Conservation (phyloP, 2,888 invertebrate species). For the Dastarcus helophoroides region DNA sequence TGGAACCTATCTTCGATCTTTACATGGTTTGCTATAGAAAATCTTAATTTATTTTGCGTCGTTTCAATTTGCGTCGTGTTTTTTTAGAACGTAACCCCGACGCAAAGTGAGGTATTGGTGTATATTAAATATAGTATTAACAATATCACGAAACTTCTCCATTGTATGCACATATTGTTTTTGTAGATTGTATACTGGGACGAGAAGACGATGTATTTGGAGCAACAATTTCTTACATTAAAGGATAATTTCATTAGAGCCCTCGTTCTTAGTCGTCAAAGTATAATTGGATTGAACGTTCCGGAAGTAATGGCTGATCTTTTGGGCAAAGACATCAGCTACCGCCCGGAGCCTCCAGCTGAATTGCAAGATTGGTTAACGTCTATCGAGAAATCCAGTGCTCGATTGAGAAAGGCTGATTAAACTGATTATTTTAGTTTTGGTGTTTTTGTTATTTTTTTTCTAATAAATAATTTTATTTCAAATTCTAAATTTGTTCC, state of each 20-base stretch:
- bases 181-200: constrained; percentile 78
- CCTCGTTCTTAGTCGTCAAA: constrained; percentile 65
- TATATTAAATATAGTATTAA: too few relatives aligned
- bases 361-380: constrained; percentile 67
- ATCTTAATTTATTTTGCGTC: too few relatives aligned
- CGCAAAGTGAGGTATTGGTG: too few relatives aligned
- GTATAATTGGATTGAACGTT: constrained; percentile 54
- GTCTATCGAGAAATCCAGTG: constrained; percentile 66
- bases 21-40: too few relatives aligned
- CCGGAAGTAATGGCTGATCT: constrained; percentile 53
- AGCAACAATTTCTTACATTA: constrained; percentile 69
- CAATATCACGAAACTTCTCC: too few relatives aligned
- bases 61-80: too few relatives aligned
- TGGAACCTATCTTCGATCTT: too few relatives aligned
- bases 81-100: too few relatives aligned
- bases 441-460: too few relatives aligned
- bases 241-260: constrained; percentile 72
- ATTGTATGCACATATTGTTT: too few relatives aligned
- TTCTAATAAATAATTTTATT: too few relatives aligned
- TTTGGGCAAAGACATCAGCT: constrained; percentile 45
- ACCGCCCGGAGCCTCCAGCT: constrained; percentile 53
- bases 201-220: constrained; percentile 70
- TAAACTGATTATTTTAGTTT: constrained; percentile 19
- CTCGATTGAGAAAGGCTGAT: constrained; percentile 57
- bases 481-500: too few relatives aligned